Conservation (phyloP, 2,113 vertebrate genomes). For the Phylloscopus trochilus region DNA sequence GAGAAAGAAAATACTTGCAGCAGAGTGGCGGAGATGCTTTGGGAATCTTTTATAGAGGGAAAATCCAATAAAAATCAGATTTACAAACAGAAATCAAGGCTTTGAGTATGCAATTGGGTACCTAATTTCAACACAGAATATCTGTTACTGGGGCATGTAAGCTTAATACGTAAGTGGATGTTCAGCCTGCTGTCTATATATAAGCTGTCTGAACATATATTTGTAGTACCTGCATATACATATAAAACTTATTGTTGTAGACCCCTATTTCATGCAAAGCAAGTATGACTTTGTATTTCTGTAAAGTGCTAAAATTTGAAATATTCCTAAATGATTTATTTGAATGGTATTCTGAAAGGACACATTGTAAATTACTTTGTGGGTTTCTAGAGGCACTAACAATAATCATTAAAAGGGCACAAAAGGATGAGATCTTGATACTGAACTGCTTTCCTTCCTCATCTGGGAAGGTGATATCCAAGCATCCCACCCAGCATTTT, state of each 20-base stretch:
- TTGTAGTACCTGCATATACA: background rate
- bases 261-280: background rate
- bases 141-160: background rate
- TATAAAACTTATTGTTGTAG: background rate
- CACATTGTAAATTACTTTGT: background rate
- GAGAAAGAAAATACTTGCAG: slow-evolving; percentile 1
- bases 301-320: background rate
- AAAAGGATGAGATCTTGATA: background rate
- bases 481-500: background rate
- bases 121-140: background rate
- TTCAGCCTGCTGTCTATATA: background rate
- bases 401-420: background rate
- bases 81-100: background rate
- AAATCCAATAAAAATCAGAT: background rate
- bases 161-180: background rate
- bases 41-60: background rate
- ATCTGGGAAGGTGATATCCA: background rate
- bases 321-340: background rate
- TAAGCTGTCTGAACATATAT: background rate
- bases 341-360: background rate
- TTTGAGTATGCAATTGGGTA: background rate
- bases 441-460: background rate
- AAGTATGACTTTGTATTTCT: background rate
- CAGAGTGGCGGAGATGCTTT: background rate
- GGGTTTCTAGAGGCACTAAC: background rate